Evolutionary conservation across 2,113 vertebrate species (phyloP).

Genomic region (Hippocampus zosterae): DNA sequence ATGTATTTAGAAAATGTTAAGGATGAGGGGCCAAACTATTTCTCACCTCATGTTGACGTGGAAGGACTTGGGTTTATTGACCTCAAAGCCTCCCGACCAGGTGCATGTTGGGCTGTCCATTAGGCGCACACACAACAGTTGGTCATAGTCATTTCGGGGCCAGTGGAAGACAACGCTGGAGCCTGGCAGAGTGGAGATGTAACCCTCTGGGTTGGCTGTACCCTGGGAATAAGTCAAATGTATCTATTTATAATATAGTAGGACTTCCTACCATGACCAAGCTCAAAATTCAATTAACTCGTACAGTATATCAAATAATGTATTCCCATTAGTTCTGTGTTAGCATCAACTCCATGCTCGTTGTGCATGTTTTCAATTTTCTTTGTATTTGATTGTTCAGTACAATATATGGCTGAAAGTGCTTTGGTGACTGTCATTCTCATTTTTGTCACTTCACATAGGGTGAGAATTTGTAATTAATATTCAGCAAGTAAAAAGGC

Average conservation of each 20-base stretch:
- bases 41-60: conserved; percentile 96
- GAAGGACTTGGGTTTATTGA: conserved; percentile 95
- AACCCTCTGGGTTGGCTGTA: conserved; percentile 85
- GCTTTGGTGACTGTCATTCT: no score
- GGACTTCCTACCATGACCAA: neutral
- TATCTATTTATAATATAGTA: neutral
- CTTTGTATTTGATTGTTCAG: no score
- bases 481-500: no score
- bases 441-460: no score
- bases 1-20: neutral
- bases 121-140: conserved; percentile 88
- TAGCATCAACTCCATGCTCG: no score
- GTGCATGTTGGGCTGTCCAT: conserved; percentile 89
- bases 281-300: neutral
- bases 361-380: no score
- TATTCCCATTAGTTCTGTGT: neutral
- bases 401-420: no score
- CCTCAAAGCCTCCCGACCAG: conserved; percentile 96
- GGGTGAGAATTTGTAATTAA: no score
- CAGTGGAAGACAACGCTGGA: conserved; percentile 97
- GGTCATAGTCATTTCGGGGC: conserved; percentile 96
- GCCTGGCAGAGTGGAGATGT: conserved; percentile 93
- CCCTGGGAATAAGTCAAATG: conserved; percentile 67
- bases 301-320: neutral
- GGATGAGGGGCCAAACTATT: neutral